Evolutionary conservation across 2,888 invertebrate genomes (phyloP).

Genomic region (Lysandra bellargus): DNA sequence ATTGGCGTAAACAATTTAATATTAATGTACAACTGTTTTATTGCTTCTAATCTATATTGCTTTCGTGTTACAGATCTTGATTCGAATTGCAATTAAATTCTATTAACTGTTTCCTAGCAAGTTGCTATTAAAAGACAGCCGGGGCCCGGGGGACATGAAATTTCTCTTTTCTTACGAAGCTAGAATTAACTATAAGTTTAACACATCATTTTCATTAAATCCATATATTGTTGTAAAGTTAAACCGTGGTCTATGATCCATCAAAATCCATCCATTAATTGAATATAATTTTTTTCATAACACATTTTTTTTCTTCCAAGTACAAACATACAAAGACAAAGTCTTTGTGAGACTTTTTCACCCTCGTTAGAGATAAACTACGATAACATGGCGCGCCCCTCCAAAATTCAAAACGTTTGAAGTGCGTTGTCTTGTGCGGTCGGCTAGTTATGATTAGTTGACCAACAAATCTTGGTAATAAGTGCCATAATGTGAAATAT

Average conservation of each 20-base stretch:
- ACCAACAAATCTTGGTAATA: too few species aligned
- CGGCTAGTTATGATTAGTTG: too few species aligned
- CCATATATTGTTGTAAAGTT: too few species aligned
- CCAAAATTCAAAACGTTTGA: too few species aligned
- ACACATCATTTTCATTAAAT: background rate
- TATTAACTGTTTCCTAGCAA: slow-evolving; percentile 68
- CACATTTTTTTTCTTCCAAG: too few species aligned
- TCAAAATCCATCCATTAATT: background rate
- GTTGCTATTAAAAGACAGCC: slow-evolving; percentile 69
- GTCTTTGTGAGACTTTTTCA: too few species aligned
- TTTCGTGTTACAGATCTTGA: slow-evolving; percentile 42
- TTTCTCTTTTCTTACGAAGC: slow-evolving; percentile 68
- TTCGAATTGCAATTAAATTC: slow-evolving; percentile 69
- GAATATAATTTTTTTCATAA: too few species aligned
- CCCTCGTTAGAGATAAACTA: too few species aligned
- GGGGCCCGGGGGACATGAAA: slow-evolving; percentile 60
- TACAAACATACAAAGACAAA: too few species aligned
- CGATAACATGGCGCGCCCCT: too few species aligned
- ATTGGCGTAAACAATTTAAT: slow-evolving; percentile 43
- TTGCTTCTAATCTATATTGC: slow-evolving; percentile 38
- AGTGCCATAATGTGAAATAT: too few species aligned
- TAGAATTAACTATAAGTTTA: slow-evolving; percentile 45
- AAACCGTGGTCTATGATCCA: background rate
- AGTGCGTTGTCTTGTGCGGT: too few species aligned
- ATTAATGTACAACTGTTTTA: slow-evolving; percentile 40